Base-by-base conservation (phyloP, 2,888 invertebrate genomes). In the Caenorhabditis sp. region DNA sequence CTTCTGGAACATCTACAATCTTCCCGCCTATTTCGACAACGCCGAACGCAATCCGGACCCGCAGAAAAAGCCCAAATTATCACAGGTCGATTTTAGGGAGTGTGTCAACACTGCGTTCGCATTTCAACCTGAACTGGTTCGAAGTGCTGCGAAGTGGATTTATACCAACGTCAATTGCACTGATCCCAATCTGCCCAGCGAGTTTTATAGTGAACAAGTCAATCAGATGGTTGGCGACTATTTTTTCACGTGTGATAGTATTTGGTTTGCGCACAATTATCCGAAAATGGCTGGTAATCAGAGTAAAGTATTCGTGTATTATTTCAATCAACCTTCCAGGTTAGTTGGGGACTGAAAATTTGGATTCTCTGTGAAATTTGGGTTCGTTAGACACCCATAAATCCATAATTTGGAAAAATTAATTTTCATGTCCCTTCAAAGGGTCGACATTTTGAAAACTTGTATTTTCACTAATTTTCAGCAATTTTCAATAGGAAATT, bases 141-240 rank as follows among this genome's bases (percentile, higher is more conserved):
- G 83, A 26, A 78, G 79, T 61, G 86, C 85, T 17, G 86, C 85
- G 12, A 80, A 77, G 61, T 83, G 79, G 66, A 81, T 83, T 19
- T 86, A 86, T 62, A 79, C 82, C 54, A 82, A 83, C 73, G 73
- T 81, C 1, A 77, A 69, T 51, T 83, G 83, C 55, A 77, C 76
- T 1, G 64, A 69, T 53, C 66, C 74, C 6, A 65, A 64, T 23
- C 67, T 69, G 55, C 63, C 62, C 58, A 73, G 59, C 10, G 77
- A 77, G 53, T 84, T 84, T 68, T 81, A 85, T 43, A 81, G 84
- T 19, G 85, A 88, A 58, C 85, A 85, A 71, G 80, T 86, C 19
- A 86, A 86, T 70, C 86, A 86, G 58, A 86, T 86, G 86, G 85
- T 95, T 0, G 95, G 95, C 17, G 97, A 97, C 89, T 94, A 94